Evolutionary conservation across 1,140 invertebrate genomes (phyloP).

Genomic region (Vollenhovia emeryi): DNA sequence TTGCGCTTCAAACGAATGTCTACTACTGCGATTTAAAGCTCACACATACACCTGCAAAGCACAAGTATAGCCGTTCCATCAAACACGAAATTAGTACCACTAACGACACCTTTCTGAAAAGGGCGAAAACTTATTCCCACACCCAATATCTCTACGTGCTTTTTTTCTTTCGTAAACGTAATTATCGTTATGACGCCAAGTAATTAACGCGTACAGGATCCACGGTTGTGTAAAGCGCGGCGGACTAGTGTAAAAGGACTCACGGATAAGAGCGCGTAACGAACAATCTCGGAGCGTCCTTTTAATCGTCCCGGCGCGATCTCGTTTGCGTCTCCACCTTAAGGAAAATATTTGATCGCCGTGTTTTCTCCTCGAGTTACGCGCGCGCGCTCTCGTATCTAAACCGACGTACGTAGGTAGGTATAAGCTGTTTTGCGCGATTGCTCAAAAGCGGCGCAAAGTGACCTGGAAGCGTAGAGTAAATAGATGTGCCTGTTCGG

Average conservation of each 20-base stretch:
- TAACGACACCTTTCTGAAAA: no score
- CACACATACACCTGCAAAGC: no score
- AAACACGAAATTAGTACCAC: no score
- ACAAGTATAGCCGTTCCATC: no score
- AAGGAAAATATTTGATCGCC: conserved; percentile 67
- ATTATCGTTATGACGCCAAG: background rate
- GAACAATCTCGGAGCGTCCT: conserved; percentile 54
- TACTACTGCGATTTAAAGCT: no score
- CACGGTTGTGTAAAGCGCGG: background rate
- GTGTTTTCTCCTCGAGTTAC: background rate
- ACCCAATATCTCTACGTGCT: background rate
- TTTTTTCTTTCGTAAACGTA: background rate
- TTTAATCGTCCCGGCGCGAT: conserved; percentile 42
- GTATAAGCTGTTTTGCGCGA: conserved; percentile 57
- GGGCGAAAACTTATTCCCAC: no score
- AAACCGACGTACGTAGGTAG: conserved; percentile 19
- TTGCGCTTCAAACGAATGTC: no score
- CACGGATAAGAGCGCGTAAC: conserved; percentile 4
- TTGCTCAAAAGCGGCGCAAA: conserved; percentile 67
- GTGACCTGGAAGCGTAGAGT: conserved; percentile 45
- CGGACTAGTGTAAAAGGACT: background rate
- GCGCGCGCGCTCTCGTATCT: conserved; percentile 3
- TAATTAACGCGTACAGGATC: conserved; percentile 26
- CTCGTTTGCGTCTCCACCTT: conserved; percentile 20
- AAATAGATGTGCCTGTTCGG: conserved; percentile 55